phyloP scores from a whole-genome alignment of 2,888 invertebrate species.

The Lasioglossum vierecki region DNA sequence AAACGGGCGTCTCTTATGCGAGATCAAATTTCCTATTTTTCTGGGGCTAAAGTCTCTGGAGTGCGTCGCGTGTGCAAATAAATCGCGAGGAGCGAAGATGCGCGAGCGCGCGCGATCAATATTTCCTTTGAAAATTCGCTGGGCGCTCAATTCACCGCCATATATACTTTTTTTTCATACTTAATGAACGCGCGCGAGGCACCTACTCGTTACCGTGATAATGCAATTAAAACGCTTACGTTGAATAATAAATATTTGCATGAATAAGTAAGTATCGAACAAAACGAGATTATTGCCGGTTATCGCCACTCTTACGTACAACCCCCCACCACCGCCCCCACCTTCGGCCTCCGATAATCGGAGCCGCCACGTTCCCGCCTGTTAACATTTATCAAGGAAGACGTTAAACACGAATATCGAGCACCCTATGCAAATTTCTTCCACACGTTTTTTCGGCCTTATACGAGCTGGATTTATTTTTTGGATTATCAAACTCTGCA shows the following conservation, averaged over 20 bases:
- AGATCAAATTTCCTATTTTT: constrained; percentile 44
- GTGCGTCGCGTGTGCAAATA: constrained; percentile 49
- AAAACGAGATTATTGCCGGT: constrained; percentile 47
- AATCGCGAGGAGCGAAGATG: constrained; percentile 48
- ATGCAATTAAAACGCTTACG: constrained; percentile 63
- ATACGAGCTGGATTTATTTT: not conserved
- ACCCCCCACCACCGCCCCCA: not conserved
- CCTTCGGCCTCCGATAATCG: constrained; percentile 29
- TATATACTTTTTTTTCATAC: constrained; percentile 46
- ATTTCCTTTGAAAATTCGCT: constrained; percentile 59
- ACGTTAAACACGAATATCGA: constrained; percentile 32
- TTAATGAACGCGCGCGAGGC: constrained; percentile 48
- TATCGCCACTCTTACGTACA: constrained; percentile 56
- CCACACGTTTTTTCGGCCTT: not conserved
- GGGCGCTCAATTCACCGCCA: constrained; percentile 23
- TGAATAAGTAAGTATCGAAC: constrained; percentile 60
- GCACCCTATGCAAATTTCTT: not conserved
- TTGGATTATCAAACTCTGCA: not conserved
- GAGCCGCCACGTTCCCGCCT: constrained; percentile 14
- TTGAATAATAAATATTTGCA: constrained; percentile 64
- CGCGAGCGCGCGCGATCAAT: constrained; percentile 52
- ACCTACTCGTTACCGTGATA: constrained; percentile 57
- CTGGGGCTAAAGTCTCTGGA: constrained; percentile 25
- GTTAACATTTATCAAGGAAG: constrained; percentile 39
- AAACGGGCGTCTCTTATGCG: constrained; percentile 12